Base-by-base conservation (phyloP, 2,797 vertebrate species). In the Salarias fasciatus region DNA sequence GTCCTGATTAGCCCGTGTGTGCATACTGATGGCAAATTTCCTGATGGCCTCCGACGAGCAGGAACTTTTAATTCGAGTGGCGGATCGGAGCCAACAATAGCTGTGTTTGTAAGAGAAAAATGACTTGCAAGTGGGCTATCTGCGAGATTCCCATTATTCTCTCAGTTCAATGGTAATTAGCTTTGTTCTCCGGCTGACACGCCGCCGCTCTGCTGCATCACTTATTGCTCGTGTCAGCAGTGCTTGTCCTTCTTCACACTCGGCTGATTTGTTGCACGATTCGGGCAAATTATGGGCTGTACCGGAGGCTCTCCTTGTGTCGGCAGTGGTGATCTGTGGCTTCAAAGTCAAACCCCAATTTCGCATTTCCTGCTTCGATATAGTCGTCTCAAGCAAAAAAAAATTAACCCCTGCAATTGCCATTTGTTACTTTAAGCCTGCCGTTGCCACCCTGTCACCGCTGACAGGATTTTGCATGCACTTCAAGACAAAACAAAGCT, bases 141-240 rank as follows among this genome's bases (percentile, higher is more conserved):
- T 46, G 66, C 50, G 9, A 38, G 54, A 30, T 50, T 77, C 52
- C 44, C 59, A 70, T 82, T 79, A 69, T 81, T 83, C 51, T 59
- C 71, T 75, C 67, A 84, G 80, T 62, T 72, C 59, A 28, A 46
- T 24, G 65, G 30, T 75, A 70, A 77, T 86, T 84, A 83, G 69
- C 63, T 76, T 43, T 40, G 65, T 75, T 74, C 79, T 69, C 67
- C 66, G 12, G 61, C 57, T 30, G 63, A 69, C 68, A 50, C 55
- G 2, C 57, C 1, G 68, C 49, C n/a, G 58, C 36, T 73, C 65
- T 68, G 66, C 71, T 11, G 69, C 55, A 8, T 53, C 40, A n/a
- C 64, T 56, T 56, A 13, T 53, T 51, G 62, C 55, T 64, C 52
- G 11, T 62, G 63, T 84, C 79, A 80, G 72, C 77, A 40, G 58